These are phyloP conservation scores for Paraescarpia echinospica DNA, from an alignment of 1,140 invertebrate genomes.

Conservation along the genomic window DNA sequence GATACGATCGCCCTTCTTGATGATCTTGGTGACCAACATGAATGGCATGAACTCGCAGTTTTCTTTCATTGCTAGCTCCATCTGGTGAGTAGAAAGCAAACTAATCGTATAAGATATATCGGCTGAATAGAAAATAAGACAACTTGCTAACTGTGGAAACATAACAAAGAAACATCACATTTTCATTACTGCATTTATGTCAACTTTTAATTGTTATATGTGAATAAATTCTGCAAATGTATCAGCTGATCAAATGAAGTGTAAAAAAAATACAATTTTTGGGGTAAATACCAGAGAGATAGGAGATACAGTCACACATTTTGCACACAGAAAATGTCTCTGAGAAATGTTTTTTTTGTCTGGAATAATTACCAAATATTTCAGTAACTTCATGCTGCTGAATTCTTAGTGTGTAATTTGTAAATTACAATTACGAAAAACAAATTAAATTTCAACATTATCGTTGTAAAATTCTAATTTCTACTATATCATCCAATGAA, in stretches of 20 bases:
- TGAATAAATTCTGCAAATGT: neutral
- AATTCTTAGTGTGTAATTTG: too few species aligned
- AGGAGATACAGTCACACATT: too few species aligned
- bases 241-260: neutral
- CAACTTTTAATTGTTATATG: neutral
- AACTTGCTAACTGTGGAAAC: too few species aligned
- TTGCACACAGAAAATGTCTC: too few species aligned
- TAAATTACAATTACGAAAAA: neutral
- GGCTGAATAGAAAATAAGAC: neutral
- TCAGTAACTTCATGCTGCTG: too few species aligned
- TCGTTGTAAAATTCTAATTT: neutral
- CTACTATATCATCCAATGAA: neutral
- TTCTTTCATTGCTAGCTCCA: constrained; percentile 90
- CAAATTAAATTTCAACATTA: neutral
- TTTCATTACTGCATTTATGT: too few species aligned
- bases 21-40: constrained; percentile 80
- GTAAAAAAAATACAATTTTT: neutral
- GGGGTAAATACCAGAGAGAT: neutral
- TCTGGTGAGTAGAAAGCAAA: constrained; percentile 61
- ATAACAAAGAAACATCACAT: too few species aligned
- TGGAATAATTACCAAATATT: too few species aligned
- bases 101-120: neutral
- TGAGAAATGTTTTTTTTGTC: too few species aligned
- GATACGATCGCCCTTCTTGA: constrained; percentile 72
- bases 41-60: constrained; percentile 97